Evolutionary conservation across 2,797 vertebrate genomes (phyloP).

Genomic region (Acrossocheilus fasciatus): DNA sequence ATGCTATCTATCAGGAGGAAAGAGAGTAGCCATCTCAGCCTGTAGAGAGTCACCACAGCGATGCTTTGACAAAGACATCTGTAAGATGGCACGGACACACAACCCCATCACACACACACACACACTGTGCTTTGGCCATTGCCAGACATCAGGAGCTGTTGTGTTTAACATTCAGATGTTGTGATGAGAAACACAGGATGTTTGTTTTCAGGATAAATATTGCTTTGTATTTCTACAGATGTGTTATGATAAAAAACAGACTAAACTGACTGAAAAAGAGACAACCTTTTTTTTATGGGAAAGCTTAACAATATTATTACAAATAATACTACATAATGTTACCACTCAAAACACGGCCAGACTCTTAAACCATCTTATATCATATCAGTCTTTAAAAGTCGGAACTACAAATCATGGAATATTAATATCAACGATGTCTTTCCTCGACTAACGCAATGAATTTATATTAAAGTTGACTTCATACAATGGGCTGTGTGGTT

Average conservation of each 20-base stretch:
- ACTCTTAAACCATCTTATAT: neutral
- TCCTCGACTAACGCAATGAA: conserved; percentile 25
- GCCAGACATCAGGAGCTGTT: conserved; percentile 21
- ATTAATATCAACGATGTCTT: conserved; percentile 15
- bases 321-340: neutral
- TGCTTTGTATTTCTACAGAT: conserved; percentile 7
- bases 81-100: conserved; percentile 78
- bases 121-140: conserved; percentile 24
- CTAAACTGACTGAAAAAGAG: neutral
- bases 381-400: neutral
- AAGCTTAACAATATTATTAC: neutral
- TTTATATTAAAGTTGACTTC: conserved; percentile 45
- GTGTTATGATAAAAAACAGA: neutral
- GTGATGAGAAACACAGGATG: conserved; percentile 38
- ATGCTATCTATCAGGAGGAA: conserved; percentile 64
- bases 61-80: conserved; percentile 73
- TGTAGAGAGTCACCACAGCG: conserved; percentile 59
- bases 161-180: conserved; percentile 53
- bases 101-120: conserved; percentile 51
- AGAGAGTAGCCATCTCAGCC: conserved; percentile 63
- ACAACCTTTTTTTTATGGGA: neutral
- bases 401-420: neutral
- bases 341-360: neutral
- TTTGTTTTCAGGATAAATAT: conserved; percentile 4
- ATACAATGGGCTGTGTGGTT: conserved; percentile 38